Evolutionary conservation across 2,888 invertebrate genomes (phyloP).

Genomic region (Sialis lutaria): DNA sequence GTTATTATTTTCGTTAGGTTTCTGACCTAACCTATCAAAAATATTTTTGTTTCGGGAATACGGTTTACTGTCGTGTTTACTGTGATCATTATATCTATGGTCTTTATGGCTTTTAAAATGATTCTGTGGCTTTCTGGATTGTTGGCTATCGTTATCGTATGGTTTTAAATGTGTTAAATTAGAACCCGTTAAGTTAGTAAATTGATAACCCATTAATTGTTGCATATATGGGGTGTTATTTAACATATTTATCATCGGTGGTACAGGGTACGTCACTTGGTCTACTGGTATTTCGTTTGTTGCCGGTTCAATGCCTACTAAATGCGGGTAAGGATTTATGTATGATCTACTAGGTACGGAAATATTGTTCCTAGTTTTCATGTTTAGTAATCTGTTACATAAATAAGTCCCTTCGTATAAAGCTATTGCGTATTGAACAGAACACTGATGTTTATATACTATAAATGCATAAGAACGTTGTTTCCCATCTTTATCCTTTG

Average conservation of each 20-base stretch:
- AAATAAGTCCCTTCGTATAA: conserved; percentile 53
- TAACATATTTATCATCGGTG: neutral
- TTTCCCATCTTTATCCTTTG: conserved; percentile 54
- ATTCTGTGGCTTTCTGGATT: too few relatives aligned
- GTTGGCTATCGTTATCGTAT: too few relatives aligned
- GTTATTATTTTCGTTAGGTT: too few relatives aligned
- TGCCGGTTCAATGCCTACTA: too few relatives aligned
- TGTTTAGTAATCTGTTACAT: conserved; percentile 38
- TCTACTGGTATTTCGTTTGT: neutral
- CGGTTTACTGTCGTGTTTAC: too few relatives aligned
- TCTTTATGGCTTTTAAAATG: too few relatives aligned
- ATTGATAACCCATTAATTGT: too few relatives aligned
- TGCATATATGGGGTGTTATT: neutral
- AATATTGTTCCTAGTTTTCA: conserved; percentile 24
- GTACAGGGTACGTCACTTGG: neutral
- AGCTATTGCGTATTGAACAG: conserved; percentile 59
- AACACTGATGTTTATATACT: conserved; percentile 54
- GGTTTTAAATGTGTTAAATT: too few relatives aligned
- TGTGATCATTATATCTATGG: too few relatives aligned
- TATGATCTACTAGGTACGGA: neutral
- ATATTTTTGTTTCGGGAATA: too few relatives aligned
- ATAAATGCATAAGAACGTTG: conserved; percentile 60
- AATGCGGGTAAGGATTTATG: neutral
- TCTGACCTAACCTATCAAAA: too few relatives aligned
- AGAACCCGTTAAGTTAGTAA: too few relatives aligned